Percentiles rank a stretch among this genome's conserved stretches.
Conservation (phyloP, 2,113 vertebrate species). For the Micronycteris hirsuta region DNA sequence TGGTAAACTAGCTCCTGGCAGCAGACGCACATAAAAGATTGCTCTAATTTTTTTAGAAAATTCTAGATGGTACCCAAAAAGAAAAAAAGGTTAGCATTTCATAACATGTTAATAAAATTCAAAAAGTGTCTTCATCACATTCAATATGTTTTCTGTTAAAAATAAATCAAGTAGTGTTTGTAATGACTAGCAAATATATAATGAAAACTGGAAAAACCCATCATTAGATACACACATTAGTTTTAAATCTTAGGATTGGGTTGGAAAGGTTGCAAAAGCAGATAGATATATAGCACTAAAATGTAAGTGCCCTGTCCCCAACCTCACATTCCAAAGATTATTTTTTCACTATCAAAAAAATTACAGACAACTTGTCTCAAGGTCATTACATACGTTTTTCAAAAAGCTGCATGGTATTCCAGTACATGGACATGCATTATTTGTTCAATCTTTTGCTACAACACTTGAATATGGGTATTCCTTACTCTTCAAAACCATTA, state of each 20-base stretch:
- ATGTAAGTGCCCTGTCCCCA: background rate
- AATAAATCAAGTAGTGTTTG: conserved; percentile 11
- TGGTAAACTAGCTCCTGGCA: conserved; percentile 98
- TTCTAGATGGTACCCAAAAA: conserved; percentile 82
- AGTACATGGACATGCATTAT: background rate
- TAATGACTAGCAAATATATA: background rate
- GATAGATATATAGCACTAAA: background rate
- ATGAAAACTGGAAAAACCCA: background rate
- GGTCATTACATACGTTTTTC: background rate
- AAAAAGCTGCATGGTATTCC: background rate
- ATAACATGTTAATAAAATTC: conserved; percentile 36
- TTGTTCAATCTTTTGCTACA: background rate
- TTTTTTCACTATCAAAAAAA: background rate
- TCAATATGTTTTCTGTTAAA: background rate
- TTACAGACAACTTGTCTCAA: background rate
- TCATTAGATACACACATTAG: background rate
- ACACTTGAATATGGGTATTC: background rate
- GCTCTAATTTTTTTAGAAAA: conserved; percentile 97
- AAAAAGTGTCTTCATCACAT: background rate
- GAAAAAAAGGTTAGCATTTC: conserved; percentile 39
- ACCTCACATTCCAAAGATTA: background rate
- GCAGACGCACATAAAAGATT: conserved; percentile 99
- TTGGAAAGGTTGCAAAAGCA: background rate
- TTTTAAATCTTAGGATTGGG: background rate
- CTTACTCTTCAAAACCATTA: background rate